Conservation (phyloP, 2,797 vertebrate species). For the Triplophysa yarkandensis region DNA sequence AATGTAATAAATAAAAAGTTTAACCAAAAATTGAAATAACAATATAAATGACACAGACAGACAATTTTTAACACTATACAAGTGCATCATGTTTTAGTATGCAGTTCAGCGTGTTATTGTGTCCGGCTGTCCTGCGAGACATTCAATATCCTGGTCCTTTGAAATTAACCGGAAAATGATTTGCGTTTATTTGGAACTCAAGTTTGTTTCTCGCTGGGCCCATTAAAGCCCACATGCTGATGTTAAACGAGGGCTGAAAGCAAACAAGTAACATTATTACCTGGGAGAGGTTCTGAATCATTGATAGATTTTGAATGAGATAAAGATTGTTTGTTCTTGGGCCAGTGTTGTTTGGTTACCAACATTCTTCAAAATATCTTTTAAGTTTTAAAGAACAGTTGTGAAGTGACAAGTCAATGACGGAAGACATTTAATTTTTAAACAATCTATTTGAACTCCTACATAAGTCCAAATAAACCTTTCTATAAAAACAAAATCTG, state of each 20-base stretch:
- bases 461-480: constrained; percentile 9
- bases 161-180: background rate
- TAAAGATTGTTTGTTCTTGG: too few species aligned
- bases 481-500: constrained; percentile 14
- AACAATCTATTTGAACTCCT: background rate
- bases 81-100: too few species aligned
- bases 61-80: too few species aligned
- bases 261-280: background rate
- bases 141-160: background rate
- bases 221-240: background rate
- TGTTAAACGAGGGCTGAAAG: background rate
- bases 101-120: too few species aligned
- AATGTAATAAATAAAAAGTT: background rate
- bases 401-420: too few species aligned
- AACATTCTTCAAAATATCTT: too few species aligned
- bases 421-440: too few species aligned
- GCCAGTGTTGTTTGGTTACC: too few species aligned
- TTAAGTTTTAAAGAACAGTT: too few species aligned
- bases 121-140: background rate
- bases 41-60: background rate
- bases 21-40: background rate
- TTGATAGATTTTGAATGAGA: too few species aligned
- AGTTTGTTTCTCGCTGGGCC: background rate
- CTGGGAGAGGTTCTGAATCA: background rate
- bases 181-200: background rate